These are phyloP conservation scores for Lophotis ruficrista DNA, from an alignment of 2,113 vertebrate species.

Conservation along the genomic window DNA sequence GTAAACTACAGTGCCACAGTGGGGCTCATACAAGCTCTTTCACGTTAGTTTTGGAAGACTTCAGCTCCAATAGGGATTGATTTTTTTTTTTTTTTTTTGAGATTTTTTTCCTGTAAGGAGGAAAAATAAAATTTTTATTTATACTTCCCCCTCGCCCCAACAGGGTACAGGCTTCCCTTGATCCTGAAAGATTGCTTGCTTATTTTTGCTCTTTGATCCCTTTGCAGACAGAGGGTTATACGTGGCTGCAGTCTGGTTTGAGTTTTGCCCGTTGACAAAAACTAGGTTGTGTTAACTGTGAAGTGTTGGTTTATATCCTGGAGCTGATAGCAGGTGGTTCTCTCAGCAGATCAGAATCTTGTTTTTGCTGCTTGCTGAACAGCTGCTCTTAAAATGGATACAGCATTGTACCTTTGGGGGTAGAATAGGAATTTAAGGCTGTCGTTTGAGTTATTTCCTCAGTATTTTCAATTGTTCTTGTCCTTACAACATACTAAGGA, in stretches of 20 bases:
- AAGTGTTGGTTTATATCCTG: not conserved
- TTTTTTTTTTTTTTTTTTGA: not conserved
- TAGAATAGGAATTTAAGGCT: not conserved
- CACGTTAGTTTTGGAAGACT: not conserved
- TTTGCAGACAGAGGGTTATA: not conserved
- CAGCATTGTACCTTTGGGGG: not conserved
- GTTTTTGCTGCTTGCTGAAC: not conserved
- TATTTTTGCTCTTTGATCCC: not conserved
- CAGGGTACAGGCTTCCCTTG: not conserved
- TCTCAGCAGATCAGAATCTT: not conserved
- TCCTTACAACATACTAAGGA: not conserved
- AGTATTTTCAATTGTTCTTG: not conserved
- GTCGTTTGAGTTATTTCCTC: not conserved
- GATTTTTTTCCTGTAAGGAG: not conserved
- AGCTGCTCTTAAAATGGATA: not conserved
- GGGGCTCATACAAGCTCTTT: not conserved
- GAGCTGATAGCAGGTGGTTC: slow-evolving; percentile 10
- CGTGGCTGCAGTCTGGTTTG: not conserved
- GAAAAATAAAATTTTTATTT: not conserved
- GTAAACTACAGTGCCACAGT: not conserved
- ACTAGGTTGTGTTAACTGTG: not conserved
- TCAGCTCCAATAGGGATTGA: not conserved
- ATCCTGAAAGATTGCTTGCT: not conserved
- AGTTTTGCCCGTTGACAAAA: slow-evolving; percentile 30
- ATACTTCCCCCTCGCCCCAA: no score